Evolutionary conservation across 2,113 vertebrate species (phyloP), one percentile per base, ranked within the genome.

Genomic region (Trogon surrucura): DNA sequence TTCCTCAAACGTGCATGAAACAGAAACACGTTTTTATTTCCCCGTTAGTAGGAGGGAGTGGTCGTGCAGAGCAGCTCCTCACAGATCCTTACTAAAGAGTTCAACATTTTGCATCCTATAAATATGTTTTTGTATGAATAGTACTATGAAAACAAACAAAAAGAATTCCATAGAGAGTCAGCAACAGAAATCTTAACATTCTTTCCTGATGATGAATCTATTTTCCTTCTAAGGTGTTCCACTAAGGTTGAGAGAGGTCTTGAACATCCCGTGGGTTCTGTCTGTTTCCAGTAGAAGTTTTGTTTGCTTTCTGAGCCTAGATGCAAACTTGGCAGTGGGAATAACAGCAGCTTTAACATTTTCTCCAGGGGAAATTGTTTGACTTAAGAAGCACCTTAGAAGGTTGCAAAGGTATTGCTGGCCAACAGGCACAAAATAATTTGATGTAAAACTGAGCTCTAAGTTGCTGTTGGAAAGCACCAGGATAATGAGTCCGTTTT

Each of bases 401-500:
- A 92, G 65, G 51, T 84, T 97, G 62, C 47, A 91, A 77, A 96
- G 51, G 44, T 97, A 80, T 80, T 11, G 13, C 66, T 94, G 93
- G 95, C 93, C 91, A 93, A 86, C 50, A 94, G 85, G 88, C 91
- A 95, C 72, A 85, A 94, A 93, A 83, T 95, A 93, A 91, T 94
- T 93, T 95, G 75, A 78, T 93, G 32, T 27, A 92, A 87, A 72
- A 71, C 70, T 57, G 22, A 91, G 44, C 54, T 91, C 50, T 85
- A 73, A 84, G 51, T 65, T 95, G 79, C 81, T 92, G 34, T 86
- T 94, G 73, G 77, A 96, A 95, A 89, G 75, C 48, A 91, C 58
- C 34, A 84, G 47, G 70, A 88, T 96, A 97, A 96, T 96, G 95
- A 97, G 78, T 96, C 45, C 15, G 21, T 85, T 95, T 95, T 51